phyloP scores from a whole-genome alignment of 2,888 invertebrate species.

The Exocentrus adspersus region DNA sequence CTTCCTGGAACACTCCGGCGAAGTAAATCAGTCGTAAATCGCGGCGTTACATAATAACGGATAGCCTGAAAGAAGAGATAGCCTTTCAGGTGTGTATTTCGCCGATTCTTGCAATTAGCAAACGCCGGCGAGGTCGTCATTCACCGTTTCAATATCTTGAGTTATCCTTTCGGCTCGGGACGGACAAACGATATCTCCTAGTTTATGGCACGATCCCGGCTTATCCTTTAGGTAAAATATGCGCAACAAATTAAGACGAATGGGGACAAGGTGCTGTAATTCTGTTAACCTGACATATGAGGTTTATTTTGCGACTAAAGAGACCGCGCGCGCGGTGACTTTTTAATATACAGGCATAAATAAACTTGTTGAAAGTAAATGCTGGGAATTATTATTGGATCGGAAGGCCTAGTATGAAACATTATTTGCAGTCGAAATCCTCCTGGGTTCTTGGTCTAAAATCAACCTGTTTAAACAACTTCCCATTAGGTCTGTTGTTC shows the following conservation, averaged over 20 bases:
- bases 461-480: too few relatives aligned
- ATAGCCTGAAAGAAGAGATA: constrained; percentile 37
- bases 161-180: constrained; percentile 47
- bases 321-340: constrained; percentile 2
- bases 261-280: constrained; percentile 33
- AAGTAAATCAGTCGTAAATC: constrained; percentile 26
- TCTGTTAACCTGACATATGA: constrained; percentile 22
- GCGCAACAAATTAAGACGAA: constrained; percentile 44
- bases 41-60: constrained; percentile 37
- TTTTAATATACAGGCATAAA: constrained; percentile 1
- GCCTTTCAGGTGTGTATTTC: constrained; percentile 41
- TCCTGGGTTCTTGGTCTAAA: too few relatives aligned
- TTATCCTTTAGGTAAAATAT: constrained; percentile 43
- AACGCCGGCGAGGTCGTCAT: constrained; percentile 41
- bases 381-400: not conserved
- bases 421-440: too few relatives aligned
- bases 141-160: constrained; percentile 45
- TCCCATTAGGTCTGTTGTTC: too few relatives aligned
- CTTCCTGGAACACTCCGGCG: too few relatives aligned
- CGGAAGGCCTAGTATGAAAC: too few relatives aligned
- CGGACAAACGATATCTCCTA: constrained; percentile 52
- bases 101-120: constrained; percentile 47
- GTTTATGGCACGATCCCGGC: constrained; percentile 46
- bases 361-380: not conserved
- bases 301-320: constrained; percentile 1